Conservation (phyloP, 1,140 invertebrate genomes). For the Papilio polytes region DNA sequence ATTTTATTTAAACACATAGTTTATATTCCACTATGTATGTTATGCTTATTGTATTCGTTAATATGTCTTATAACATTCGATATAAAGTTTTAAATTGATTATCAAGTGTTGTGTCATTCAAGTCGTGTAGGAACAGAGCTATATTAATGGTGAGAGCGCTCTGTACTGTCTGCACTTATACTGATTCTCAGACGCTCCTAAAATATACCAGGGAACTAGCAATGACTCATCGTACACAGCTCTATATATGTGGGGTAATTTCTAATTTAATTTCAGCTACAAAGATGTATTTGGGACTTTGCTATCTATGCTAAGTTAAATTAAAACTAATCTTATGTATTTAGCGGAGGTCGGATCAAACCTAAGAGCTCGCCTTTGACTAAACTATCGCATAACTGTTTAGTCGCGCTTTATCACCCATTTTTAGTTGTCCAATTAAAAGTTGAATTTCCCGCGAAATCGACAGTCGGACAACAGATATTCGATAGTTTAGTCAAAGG, state of each 20-base stretch:
- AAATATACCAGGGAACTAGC: constrained; percentile 61
- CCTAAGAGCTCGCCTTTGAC: too few relatives aligned
- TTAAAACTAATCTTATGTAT: too few relatives aligned
- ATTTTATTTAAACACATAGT: neutral
- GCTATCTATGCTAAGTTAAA: neutral
- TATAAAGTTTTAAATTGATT: neutral
- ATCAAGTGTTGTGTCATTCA: neutral
- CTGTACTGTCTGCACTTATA: constrained; percentile 57
- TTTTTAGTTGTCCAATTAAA: too few relatives aligned
- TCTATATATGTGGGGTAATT: constrained; percentile 41
- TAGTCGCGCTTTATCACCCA: too few relatives aligned
- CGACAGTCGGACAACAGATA: too few relatives aligned
- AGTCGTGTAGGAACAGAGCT: constrained; percentile 41
- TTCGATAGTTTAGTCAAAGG: too few relatives aligned
- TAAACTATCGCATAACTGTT: too few relatives aligned
- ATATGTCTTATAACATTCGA: neutral
- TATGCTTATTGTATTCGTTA: neutral
- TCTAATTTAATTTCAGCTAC: constrained; percentile 4
- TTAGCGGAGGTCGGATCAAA: too few relatives aligned
- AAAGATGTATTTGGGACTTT: neutral
- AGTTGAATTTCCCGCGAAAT: too few relatives aligned
- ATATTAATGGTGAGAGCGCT: constrained; percentile 50
- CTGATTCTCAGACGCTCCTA: constrained; percentile 68
- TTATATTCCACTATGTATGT: neutral
- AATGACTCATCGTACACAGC: constrained; percentile 64